Evolutionary conservation across 2,113 vertebrate genomes (phyloP).

Genomic region (Progne subis): DNA sequence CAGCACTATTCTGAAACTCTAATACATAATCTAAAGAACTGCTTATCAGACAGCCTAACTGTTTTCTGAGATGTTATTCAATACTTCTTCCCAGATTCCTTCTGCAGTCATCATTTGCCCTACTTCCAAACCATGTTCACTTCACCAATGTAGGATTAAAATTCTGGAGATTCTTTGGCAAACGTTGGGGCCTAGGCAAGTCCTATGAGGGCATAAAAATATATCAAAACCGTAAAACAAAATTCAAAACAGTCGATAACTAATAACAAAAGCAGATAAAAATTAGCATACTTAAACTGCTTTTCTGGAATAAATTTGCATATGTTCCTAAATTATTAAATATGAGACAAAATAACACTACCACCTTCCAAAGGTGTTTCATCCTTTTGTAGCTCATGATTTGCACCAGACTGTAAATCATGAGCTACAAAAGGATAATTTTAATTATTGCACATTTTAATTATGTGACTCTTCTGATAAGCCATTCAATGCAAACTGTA

Average conservation of each 20-base stretch:
- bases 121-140: background rate
- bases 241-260: background rate
- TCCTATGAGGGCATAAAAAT: background rate
- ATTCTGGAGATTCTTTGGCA: background rate
- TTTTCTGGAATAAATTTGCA: background rate
- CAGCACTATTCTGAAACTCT: background rate
- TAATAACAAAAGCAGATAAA: background rate
- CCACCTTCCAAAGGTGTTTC: background rate
- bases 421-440: no score
- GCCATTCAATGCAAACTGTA: background rate
- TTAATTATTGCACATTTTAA: background rate
- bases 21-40: background rate
- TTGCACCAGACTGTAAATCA: background rate
- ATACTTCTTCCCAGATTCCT: background rate
- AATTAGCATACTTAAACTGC: background rate
- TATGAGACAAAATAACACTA: background rate
- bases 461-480: background rate
- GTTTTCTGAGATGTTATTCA: background rate
- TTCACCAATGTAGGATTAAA: background rate
- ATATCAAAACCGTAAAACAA: background rate
- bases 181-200: background rate
- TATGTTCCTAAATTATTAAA: background rate
- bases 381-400: fast-evolving
- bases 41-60: background rate
- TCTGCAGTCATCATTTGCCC: background rate